Evolutionary conservation across 2,888 invertebrate species (phyloP).

Genomic region (Leptopilina drosophilae): DNA sequence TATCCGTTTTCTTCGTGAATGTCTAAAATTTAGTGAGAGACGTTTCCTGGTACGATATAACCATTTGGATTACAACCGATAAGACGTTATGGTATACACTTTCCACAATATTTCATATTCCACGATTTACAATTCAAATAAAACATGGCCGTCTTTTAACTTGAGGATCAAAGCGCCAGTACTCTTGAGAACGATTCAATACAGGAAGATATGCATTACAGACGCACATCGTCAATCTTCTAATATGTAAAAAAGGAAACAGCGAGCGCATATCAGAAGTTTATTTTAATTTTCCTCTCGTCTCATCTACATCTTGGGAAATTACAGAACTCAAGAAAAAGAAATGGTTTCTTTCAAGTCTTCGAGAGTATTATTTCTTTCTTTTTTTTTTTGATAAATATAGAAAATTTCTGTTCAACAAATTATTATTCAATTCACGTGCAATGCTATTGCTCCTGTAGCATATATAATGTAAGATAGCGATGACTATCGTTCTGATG

Average conservation of each 20-base stretch:
- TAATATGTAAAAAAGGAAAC: neutral
- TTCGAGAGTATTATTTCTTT: too few species aligned
- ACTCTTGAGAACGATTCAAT: neutral
- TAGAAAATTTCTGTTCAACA: neutral
- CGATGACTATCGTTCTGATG: conserved; percentile 34
- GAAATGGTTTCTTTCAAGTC: too few species aligned
- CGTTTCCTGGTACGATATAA: conserved; percentile 32
- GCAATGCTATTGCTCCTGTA: conserved; percentile 19
- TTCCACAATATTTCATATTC: conserved; percentile 38
- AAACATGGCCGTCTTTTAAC: conserved; percentile 13
- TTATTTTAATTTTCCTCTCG: conserved; percentile 15
- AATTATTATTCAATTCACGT: conserved; percentile 31
- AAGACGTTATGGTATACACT: neutral
- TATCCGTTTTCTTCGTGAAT: too few species aligned
- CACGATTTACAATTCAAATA: conserved; percentile 32
- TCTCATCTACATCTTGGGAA: too few species aligned
- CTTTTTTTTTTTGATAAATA: neutral
- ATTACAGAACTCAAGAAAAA: too few species aligned
- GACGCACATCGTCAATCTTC: neutral
- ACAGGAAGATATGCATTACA: conserved; percentile 1
- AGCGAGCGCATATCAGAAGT: neutral
- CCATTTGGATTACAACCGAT: conserved; percentile 25
- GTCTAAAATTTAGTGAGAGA: neutral
- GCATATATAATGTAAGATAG: conserved; percentile 7
- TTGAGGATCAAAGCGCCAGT: neutral